Evolutionary conservation across 2,113 vertebrate species (phyloP).

Genomic region (Herpetotheres cachinnans): DNA sequence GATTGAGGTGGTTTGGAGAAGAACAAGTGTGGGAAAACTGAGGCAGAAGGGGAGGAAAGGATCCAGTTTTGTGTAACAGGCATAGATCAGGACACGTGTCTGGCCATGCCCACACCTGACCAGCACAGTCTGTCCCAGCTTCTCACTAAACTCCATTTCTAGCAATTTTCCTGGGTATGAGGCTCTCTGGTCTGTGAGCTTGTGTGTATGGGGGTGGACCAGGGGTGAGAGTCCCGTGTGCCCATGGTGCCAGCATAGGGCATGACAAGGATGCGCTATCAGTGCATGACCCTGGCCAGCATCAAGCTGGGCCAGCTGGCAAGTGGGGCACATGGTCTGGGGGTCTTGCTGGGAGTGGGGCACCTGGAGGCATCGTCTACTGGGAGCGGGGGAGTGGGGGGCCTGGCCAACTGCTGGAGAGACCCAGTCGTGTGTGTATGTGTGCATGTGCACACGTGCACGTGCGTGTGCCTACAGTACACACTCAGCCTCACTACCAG

Average conservation of each 20-base stretch:
- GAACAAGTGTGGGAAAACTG: neutral
- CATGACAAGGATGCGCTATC: rapidly evolving
- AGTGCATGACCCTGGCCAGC: too few relatives aligned
- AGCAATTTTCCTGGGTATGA: rapidly evolving
- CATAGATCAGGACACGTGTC: neutral
- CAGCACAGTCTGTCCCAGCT: neutral
- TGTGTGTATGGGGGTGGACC: neutral
- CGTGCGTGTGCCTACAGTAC: too few relatives aligned
- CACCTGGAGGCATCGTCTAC: neutral
- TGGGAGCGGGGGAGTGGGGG: rapidly evolving
- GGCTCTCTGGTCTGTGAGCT: neutral
- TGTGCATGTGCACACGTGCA: neutral
- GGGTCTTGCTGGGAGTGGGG: neutral
- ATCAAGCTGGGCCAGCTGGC: neutral
- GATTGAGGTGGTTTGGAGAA: neutral
- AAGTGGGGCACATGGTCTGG: rapidly evolving
- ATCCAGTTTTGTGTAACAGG: neutral
- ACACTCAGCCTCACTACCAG: rapidly evolving
- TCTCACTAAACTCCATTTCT: neutral
- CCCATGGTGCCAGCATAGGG: rapidly evolving
- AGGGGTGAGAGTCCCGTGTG: rapidly evolving
- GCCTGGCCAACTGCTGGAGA: neutral
- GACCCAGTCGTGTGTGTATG: neutral
- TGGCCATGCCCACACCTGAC: too few relatives aligned
- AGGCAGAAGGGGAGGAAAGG: neutral